phyloP scores from a whole-genome alignment of 2,113 vertebrate species.

The Malurus alboscapulatus region DNA sequence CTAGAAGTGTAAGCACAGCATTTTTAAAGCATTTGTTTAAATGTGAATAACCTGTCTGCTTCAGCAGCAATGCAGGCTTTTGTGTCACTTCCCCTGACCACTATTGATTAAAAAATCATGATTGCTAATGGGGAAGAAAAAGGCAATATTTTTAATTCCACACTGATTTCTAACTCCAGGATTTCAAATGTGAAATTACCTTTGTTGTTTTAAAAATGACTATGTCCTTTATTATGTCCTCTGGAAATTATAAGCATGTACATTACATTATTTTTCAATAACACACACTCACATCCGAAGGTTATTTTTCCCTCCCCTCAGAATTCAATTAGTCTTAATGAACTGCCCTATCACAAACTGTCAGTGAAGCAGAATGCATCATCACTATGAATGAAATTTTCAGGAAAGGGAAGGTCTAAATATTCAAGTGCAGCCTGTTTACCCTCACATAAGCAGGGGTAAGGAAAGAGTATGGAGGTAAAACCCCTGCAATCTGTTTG shows the following conservation, averaged over 20 bases:
- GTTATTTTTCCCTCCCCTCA: neutral
- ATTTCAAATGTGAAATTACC: neutral
- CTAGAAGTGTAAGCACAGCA: conserved; percentile 15
- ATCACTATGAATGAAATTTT: conserved; percentile 16
- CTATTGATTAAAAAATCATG: conserved; percentile 25
- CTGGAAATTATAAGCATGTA: neutral
- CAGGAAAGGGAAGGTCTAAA: neutral
- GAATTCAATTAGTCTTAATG: conserved; percentile 44
- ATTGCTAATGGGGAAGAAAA: conserved; percentile 25
- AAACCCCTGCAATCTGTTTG: neutral
- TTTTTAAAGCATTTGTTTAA: conserved; percentile 41
- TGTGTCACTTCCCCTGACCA: neutral
- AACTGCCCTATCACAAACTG: conserved; percentile 21
- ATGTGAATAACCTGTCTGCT: conserved; percentile 38
- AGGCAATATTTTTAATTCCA: conserved; percentile 1
- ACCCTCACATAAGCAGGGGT: neutral
- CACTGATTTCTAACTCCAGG: neutral
- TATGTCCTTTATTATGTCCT: neutral
- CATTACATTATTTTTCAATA: neutral
- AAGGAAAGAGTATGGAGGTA: neutral
- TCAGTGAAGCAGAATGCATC: conserved; percentile 28
- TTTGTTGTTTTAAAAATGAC: neutral
- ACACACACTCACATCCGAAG: neutral
- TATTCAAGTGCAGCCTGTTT: neutral
- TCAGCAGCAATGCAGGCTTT: neutral